These are phyloP conservation scores for Sebastiscus tertius DNA, from an alignment of 2,797 vertebrate species.

Conservation along the genomic window DNA sequence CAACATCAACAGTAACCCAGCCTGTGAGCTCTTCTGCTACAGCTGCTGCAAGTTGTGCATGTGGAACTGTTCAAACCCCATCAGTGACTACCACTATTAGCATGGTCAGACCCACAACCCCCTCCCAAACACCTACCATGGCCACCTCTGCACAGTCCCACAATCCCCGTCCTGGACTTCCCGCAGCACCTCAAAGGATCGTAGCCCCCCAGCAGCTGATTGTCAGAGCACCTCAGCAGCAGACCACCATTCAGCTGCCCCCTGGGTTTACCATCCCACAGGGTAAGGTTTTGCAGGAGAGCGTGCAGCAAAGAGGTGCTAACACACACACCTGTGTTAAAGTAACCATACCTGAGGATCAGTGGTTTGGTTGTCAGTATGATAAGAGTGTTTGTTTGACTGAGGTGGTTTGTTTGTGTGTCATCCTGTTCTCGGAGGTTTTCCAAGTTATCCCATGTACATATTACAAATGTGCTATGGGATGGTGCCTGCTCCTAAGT, in stretches of 20 bases:
- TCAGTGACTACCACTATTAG: slow-evolving; percentile 65
- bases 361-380: neutral
- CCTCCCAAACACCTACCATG: slow-evolving; percentile 64
- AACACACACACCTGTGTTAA: neutral
- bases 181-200: slow-evolving; percentile 79
- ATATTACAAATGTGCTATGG: neutral
- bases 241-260: slow-evolving; percentile 90
- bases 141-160: slow-evolving; percentile 73
- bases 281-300: slow-evolving; percentile 79
- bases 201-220: slow-evolving; percentile 89
- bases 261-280: slow-evolving; percentile 90
- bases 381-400: neutral
- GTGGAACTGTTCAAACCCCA: slow-evolving; percentile 64
- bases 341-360: neutral
- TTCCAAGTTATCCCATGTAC: neutral
- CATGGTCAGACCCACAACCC: slow-evolving; percentile 71
- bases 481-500: neutral
- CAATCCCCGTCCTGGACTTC: slow-evolving; percentile 76
- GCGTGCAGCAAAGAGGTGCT: neutral
- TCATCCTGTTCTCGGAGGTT: neutral
- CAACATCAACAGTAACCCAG: slow-evolving; percentile 59
- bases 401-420: neutral
- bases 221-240: slow-evolving; percentile 88
- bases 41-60: slow-evolving; percentile 60
- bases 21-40: slow-evolving; percentile 59